These are phyloP conservation scores for Athalia circularis DNA, from an alignment of 2,888 invertebrate species.

Conservation along the genomic window DNA sequence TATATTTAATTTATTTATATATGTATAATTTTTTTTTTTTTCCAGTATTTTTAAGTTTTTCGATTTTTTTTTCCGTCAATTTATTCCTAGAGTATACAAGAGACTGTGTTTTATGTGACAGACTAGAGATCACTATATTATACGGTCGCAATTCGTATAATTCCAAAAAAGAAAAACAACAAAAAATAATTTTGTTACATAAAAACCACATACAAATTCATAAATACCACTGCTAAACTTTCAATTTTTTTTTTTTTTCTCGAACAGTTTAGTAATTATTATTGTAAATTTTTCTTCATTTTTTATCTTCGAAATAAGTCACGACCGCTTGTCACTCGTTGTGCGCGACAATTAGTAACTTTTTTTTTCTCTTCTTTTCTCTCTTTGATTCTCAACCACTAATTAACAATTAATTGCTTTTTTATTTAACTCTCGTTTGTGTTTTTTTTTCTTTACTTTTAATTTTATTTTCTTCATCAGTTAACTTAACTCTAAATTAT, in stretches of 20 bases:
- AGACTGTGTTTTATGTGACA: slow-evolving; percentile 39
- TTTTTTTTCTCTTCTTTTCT: background rate
- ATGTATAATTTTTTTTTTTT: background rate
- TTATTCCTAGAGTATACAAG: slow-evolving; percentile 3
- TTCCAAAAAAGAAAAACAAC: too few relatives aligned
- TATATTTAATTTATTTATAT: too few relatives aligned
- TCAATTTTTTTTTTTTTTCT: background rate
- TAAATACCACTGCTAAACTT: too few relatives aligned
- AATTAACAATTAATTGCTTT: background rate
- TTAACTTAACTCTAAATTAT: background rate
- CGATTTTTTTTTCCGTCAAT: background rate
- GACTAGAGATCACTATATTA: slow-evolving; percentile 37
- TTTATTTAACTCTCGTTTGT: background rate
- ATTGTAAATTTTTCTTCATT: background rate
- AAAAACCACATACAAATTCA: background rate
- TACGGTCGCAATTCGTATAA: slow-evolving; percentile 11
- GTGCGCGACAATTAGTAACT: background rate
- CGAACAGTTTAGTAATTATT: background rate
- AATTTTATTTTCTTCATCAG: background rate
- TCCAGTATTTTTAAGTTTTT: background rate
- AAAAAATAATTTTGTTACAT: background rate
- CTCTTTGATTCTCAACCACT: background rate
- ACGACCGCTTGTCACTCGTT: background rate
- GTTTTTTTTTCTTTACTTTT: background rate
- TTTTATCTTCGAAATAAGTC: background rate